A percentile compares a stretch with the other conserved stretches of the same genome.
Evolutionary conservation across 2,113 vertebrate species (phyloP).

Genomic region (Phaethon lepturus): DNA sequence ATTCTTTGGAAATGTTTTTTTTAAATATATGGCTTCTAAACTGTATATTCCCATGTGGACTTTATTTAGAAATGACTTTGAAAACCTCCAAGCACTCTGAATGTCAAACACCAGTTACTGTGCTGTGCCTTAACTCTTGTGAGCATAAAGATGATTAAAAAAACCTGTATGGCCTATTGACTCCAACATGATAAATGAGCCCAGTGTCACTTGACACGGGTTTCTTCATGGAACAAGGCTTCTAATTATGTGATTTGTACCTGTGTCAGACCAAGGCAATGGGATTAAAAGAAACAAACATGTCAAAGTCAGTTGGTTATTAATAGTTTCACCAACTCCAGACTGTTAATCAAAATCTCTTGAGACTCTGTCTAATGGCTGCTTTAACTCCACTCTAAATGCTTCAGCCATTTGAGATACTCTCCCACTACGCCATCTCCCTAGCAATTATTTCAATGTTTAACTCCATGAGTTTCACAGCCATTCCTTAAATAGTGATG

Average conservation of each 20-base stretch:
- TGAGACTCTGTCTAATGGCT: not conserved
- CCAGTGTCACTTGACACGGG: not conserved
- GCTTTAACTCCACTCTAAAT: not conserved
- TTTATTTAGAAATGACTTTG: not conserved
- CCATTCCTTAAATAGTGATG: not conserved
- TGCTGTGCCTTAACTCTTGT: not conserved
- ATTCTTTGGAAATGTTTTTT: not conserved
- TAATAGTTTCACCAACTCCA: not conserved
- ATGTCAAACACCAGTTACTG: not conserved
- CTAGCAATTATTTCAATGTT: not conserved
- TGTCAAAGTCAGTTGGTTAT: not conserved
- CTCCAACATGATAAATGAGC: not conserved
- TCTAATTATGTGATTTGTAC: not conserved
- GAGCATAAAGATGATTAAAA: not conserved
- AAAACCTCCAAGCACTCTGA: not conserved
- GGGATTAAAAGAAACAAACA: conserved; percentile 14
- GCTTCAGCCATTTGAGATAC: not conserved
- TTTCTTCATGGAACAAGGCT: not conserved
- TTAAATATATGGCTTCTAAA: not conserved
- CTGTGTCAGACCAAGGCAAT: not conserved
- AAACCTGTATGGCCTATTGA: not conserved
- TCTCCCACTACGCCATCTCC: not conserved
- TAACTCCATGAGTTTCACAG: not conserved
- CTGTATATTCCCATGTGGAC: not conserved
- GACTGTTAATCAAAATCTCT: conserved; percentile 4